Percentiles rank a stretch among this genome's conserved stretches.
Evolutionary conservation across 2,797 vertebrate species (phyloP).

Genomic region (Betta splendens): DNA sequence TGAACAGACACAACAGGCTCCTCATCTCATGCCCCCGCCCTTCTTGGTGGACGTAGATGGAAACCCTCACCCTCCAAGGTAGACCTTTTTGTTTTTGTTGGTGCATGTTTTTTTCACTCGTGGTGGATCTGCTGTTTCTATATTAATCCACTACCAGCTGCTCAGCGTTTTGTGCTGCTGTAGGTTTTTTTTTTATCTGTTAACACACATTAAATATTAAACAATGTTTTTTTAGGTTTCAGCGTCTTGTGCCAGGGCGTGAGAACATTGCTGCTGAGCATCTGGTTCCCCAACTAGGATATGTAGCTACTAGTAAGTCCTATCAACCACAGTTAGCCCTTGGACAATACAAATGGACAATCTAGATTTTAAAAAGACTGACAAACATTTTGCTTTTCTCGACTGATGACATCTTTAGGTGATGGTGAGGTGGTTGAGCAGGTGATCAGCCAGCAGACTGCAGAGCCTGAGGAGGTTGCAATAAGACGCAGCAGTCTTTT

Average conservation of each 20-base stretch:
- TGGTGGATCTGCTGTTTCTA: too few relatives aligned
- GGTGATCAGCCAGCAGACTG: constrained; percentile 93
- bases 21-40: constrained; percentile 98
- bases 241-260: constrained; percentile 94
- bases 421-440: constrained; percentile 98
- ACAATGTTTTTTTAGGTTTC: constrained; percentile 84
- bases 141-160: too few relatives aligned
- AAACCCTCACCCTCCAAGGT: constrained; percentile 94
- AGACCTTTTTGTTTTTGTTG: constrained; percentile 13
- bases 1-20: constrained; percentile 97
- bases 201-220: too few relatives aligned
- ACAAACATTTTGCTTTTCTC: too few relatives aligned
- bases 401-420: constrained; percentile 73
- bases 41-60: constrained; percentile 98
- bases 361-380: too few relatives aligned
- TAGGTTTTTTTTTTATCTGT: too few relatives aligned
- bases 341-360: too few relatives aligned
- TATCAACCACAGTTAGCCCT: neutral
- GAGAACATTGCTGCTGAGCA: constrained; percentile 94
- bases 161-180: too few relatives aligned
- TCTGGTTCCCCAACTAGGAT: constrained; percentile 95
- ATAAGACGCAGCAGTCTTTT: constrained; percentile 83
- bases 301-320: constrained; percentile 93
- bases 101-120: neutral
- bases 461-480: constrained; percentile 84